Evolutionary conservation across 2,888 invertebrate genomes (phyloP).

Genomic region (Griposia aprilina): DNA sequence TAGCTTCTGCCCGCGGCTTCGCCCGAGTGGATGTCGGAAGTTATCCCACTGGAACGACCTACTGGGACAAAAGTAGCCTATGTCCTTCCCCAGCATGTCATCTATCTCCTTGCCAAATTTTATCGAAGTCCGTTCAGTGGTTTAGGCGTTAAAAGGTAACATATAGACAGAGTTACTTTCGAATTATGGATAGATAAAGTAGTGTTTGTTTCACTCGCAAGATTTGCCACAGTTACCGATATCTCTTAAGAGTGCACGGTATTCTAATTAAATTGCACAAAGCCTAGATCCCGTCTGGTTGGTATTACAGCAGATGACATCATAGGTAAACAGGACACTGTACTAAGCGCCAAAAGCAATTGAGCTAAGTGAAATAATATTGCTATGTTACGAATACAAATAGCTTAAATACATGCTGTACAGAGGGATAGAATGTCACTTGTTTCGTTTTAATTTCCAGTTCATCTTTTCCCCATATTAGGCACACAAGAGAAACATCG

Average conservation of each 20-base stretch:
- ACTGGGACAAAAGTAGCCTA: too few species aligned
- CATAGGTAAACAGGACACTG: slow-evolving; percentile 38
- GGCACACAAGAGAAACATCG: slow-evolving; percentile 4
- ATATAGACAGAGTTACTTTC: not conserved
- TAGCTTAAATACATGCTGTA: slow-evolving; percentile 5
- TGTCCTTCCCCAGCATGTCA: too few species aligned
- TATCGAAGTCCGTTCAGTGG: not conserved
- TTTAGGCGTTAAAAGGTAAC: not conserved
- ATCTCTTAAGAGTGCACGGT: too few species aligned
- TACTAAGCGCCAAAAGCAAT: slow-evolving; percentile 44
- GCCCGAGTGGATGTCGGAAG: too few species aligned
- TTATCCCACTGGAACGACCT: too few species aligned
- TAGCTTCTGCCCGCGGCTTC: too few species aligned
- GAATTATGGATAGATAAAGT: not conserved
- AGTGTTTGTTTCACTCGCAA: not conserved
- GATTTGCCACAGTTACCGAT: not conserved
- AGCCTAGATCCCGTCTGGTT: slow-evolving; percentile 31
- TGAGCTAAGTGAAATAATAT: slow-evolving; percentile 32
- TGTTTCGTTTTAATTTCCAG: slow-evolving; percentile 25
- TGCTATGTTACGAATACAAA: slow-evolving; percentile 44
- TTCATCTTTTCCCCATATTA: slow-evolving; percentile 5
- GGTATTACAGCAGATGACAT: slow-evolving; percentile 34
- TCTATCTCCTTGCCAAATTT: not conserved
- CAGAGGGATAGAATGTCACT: slow-evolving; percentile 4
- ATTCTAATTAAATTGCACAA: slow-evolving; percentile 49